Base-by-base conservation (phyloP, 30 jellyfish, hydroid and myxozoan genomes). In the Turritopsis dohrnii region DNA sequence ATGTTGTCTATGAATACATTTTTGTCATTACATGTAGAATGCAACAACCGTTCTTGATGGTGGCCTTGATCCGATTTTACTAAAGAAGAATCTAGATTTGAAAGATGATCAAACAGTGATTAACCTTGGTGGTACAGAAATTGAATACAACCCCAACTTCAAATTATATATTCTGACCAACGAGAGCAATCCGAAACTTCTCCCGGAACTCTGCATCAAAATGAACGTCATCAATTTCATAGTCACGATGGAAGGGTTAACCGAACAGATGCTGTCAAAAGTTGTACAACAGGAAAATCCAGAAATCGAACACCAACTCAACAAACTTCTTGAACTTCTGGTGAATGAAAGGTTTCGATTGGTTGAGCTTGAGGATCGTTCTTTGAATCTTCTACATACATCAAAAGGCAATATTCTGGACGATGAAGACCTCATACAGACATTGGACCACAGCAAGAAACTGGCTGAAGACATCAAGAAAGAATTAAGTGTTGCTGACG, bases 241-340 rank as follows among this genome's bases (percentile, higher is more conserved):
- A 9, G 92, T 92, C 52, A 92, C 97, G 20, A 71, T 75, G 79
- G 95, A 92, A 25, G 97, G 94, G 28, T 77, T 92, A 66, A 88
- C 86, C 52, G 96, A 92, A 52, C 97, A 92, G 65, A 76, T 92
- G 23, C 83, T 92, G 20, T 92, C 97, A 23, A 81, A 82, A 65
- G 93, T 86, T 18, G 96, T 92, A 1, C 90, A 84, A 28, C 94
- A 92, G 65, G 95, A 85, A 75, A 92, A 91, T 76, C 96, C 97
- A 18, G 96, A 87, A 19, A 77, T 92, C 1, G 97, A 92, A 74
- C 81, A 66, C 27, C 95, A 92, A 75, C 87, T 96, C 20, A 88
- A 82, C 53, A 52, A 73, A 19, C 60, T 92, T 60, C 87, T 92
- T 25, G 84, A 84, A 72, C 76, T 71, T 1, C 82, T 92, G 1